A percentile compares a stretch with the other conserved stretches of the same genome.
Conservation (phyloP, 1,140 invertebrate genomes). For the Cephus cinctus region DNA sequence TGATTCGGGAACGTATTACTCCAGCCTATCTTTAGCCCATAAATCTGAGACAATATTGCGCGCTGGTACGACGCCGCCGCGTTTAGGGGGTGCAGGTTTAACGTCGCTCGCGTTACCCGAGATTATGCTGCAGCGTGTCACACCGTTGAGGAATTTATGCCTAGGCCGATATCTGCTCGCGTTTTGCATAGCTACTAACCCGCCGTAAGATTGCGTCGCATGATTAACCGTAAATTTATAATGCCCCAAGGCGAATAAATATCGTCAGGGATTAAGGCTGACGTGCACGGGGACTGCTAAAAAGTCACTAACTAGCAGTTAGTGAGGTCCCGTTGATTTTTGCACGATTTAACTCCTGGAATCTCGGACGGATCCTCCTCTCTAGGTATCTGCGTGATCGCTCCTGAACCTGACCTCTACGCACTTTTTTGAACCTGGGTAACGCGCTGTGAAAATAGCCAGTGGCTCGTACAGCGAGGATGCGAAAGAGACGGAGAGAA, state of each 20-base stretch:
- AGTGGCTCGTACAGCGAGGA: too few species aligned
- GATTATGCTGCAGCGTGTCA: slow-evolving; percentile 42
- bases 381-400: too few species aligned
- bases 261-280: slow-evolving; percentile 9
- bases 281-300: not conserved
- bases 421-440: too few species aligned
- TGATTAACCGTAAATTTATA: slow-evolving; percentile 41
- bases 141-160: slow-evolving; percentile 46
- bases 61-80: slow-evolving; percentile 20
- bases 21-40: slow-evolving; percentile 39
- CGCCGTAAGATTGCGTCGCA: slow-evolving; percentile 37
- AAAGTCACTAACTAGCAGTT: too few species aligned
- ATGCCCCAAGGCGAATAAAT: slow-evolving; percentile 38
- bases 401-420: too few species aligned
- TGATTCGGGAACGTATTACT: slow-evolving; percentile 40
- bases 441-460: too few species aligned
- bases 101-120: slow-evolving; percentile 37
- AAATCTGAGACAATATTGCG: slow-evolving; percentile 46
- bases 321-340: too few species aligned
- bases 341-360: too few species aligned
- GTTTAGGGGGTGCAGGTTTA: slow-evolving; percentile 36
- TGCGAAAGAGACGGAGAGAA: too few species aligned
- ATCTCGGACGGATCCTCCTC: too few species aligned
- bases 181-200: slow-evolving; percentile 39
- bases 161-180: slow-evolving; percentile 41